A percentile compares a stretch with the other conserved stretches of the same genome.
Evolutionary conservation across 2,888 invertebrate genomes (phyloP).

Genomic region (Drosophila yooni): DNA sequence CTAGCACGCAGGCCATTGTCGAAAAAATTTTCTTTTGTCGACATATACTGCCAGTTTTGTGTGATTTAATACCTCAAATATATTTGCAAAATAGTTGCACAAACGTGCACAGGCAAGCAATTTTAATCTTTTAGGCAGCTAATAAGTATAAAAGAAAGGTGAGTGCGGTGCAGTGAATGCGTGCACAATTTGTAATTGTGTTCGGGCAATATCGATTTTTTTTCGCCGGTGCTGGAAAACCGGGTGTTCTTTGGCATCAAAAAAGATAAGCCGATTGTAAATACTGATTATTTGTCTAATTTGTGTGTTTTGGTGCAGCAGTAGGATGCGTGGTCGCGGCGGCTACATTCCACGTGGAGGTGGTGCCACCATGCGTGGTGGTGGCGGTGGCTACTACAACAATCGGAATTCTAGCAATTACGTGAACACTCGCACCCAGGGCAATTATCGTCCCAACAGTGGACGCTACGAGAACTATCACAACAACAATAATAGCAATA

Average conservation of each 20-base stretch:
- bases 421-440: conserved; percentile 81
- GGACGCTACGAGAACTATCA: conserved; percentile 78
- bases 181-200: conserved; percentile 2
- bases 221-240: conserved; percentile 17
- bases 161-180: neutral
- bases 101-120: conserved; percentile 6
- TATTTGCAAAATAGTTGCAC: conserved; percentile 14
- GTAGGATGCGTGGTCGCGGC: conserved; percentile 79
- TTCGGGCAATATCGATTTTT: conserved; percentile 45
- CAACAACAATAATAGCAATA: conserved; percentile 70
- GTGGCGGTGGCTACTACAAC: conserved; percentile 75
- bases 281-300: neutral
- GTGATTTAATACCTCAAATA: conserved; percentile 15
- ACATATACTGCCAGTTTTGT: conserved; percentile 10
- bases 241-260: conserved; percentile 32
- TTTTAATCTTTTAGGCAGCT: neutral
- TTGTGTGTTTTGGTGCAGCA: conserved; percentile 9
- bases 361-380: conserved; percentile 48
- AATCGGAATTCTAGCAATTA: conserved; percentile 76
- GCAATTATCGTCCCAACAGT: conserved; percentile 77
- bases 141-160: conserved; percentile 31
- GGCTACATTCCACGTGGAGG: conserved; percentile 46
- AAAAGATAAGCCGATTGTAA: neutral
- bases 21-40: conserved; percentile 47
- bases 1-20: conserved; percentile 31